Conservation (phyloP, 2,113 vertebrate genomes). For the Tinamus guttatus region DNA sequence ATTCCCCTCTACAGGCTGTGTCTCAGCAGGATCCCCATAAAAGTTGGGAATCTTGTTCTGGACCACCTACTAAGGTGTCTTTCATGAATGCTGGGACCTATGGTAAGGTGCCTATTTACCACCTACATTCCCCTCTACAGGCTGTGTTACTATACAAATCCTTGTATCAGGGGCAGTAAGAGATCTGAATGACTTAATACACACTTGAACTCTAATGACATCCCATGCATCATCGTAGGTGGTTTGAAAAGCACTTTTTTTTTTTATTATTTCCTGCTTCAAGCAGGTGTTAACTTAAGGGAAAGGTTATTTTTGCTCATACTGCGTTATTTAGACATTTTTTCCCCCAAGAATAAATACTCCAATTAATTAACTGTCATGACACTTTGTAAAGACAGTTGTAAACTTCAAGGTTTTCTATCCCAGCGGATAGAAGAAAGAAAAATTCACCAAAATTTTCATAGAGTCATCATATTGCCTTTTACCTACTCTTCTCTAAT, state of each 20-base stretch:
- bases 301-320: neutral
- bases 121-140: neutral
- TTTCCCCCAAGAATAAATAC: neutral
- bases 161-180: neutral
- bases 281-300: neutral
- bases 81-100: rapidly evolving
- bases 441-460: neutral
- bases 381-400: neutral
- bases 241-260: neutral
- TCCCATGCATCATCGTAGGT: neutral
- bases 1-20: neutral
- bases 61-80: neutral
- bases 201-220: neutral
- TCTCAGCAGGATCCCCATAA: neutral
- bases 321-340: neutral
- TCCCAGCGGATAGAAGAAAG: neutral
- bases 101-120: neutral
- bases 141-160: rapidly evolving
- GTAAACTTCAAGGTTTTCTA: neutral
- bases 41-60: neutral
- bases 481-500: neutral
- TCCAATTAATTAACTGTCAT: neutral
- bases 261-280: neutral
- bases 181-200: neutral
- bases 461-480: too few relatives aligned